phyloP scores from a whole-genome alignment of 2,797 vertebrate genomes.

The Hybognathus amarus region DNA sequence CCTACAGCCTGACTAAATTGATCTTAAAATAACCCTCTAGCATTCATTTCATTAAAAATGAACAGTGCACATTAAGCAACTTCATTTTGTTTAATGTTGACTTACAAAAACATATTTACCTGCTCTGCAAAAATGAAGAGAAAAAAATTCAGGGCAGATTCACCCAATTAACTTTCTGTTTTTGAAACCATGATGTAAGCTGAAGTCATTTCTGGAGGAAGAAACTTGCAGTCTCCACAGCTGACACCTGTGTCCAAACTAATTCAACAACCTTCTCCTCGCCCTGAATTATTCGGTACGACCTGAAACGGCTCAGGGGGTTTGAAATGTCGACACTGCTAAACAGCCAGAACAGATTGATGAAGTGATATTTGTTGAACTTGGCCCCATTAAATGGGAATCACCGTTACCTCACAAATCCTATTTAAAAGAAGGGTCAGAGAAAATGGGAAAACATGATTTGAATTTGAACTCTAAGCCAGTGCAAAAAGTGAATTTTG shows the following conservation, averaged over 20 bases:
- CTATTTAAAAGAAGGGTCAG: background rate
- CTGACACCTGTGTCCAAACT: constrained; percentile 30
- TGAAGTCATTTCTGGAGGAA: constrained; percentile 6
- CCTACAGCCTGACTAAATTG: constrained; percentile 10
- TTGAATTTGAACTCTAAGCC: background rate
- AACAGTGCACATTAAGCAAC: background rate
- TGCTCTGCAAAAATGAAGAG: background rate
- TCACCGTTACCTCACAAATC: background rate
- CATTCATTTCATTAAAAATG: constrained; percentile 3
- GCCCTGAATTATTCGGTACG: background rate
- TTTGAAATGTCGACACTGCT: constrained; percentile 21
- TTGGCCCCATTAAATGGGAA: constrained; percentile 5
- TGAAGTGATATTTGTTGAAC: constrained; percentile 33
- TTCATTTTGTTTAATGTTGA: background rate
- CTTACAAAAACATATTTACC: constrained; percentile 7
- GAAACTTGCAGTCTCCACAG: constrained; percentile 25
- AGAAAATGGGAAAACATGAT: background rate
- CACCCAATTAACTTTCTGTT: constrained; percentile 5
- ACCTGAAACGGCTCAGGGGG: constrained; percentile 22
- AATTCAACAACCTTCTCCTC: background rate
- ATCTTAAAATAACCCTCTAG: background rate
- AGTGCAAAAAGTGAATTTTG: background rate
- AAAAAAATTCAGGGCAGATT: background rate
- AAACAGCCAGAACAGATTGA: constrained; percentile 20
- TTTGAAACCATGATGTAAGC: background rate